Base-by-base conservation (phyloP, 2,888 invertebrate species). In the Drosophila hamatofila region DNA sequence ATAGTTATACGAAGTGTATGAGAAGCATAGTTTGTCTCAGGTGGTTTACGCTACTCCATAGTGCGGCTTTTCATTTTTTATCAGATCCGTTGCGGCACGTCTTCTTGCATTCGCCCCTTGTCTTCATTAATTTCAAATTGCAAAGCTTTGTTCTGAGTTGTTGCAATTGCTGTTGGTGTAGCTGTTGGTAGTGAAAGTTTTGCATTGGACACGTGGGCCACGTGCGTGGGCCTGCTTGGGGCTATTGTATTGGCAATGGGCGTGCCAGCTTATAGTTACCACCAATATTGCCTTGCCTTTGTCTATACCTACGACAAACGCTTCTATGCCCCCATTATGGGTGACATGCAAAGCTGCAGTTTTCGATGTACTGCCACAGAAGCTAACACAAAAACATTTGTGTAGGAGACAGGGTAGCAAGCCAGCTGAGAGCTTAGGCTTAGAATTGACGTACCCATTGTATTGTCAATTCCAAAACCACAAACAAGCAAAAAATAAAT, bases 331-430 rank as follows among this genome's bases (percentile, higher is more conserved):
- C 14, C 8, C 21, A 5, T 14, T 51, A 14, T 33, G 54, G 41
- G 42, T 71, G 62, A 75, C 82, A 77, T 71, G 72, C 65, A 74
- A 73, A 72, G 60, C 71, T 65, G 59, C 70, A 81, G 64, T 60
- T 78, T 65, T 55, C 62, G 46, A 44, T 59, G 68, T 52, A 66
- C 57, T 58, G 49, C 49, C 57, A 58, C 49, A 48, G 55, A 46
- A 54, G 61, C 56, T 57, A 33, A 35, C 30, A 25, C 39, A 37
- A 33, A 63, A 55, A 66, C 69, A 23, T 11, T 25, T 33, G 21
- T n/a, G 27, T n/a, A 2, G 16, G 9, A 12, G 37, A 12, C 23
- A 16, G 27, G 27, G 52, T 35, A 51, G 25, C 18, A 33, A 60
- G 58, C 41, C 51, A 21, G 33, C 39, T 51, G 57, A n/a, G 37